Evolutionary conservation across 2,113 vertebrate genomes (phyloP), one percentile per base, ranked within the genome.

Genomic region (Oncorhynchus tshawytscha): DNA sequence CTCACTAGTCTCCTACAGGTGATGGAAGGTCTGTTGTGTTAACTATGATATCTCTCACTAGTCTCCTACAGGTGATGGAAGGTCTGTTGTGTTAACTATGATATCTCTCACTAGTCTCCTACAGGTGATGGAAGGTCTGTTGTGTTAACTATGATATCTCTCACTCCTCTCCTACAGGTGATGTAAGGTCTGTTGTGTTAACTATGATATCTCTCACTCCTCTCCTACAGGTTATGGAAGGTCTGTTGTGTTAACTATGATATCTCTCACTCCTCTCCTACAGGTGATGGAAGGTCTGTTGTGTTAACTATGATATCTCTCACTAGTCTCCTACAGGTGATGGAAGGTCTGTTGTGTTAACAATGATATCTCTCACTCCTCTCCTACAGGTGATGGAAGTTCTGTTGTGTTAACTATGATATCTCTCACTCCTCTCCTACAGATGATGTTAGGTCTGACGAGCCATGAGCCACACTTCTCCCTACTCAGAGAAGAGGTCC

Each of bases 401-500:
- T 45, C 2, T 59, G 64, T 54, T 45, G 13, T 67, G 15, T 57
- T 54, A 54, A 54, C 12, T 54, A 54, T 18, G 4, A 16, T 54
- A 11, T 67, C 18, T 22, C 39, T 70, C 24, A 12, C 39, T 45
- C 39, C 39, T 45, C 54, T 59, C 20, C 68, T 39, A 82, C 86
- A 99, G 98, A 99, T 99, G 76, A 99, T 99, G 94, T 94, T 99
- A 91, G 98, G 97, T 84, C 94, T 99, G 92, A 98, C 97, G 85
- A 99, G 96, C 93, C 98, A 99, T 13, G 97, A 99, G 90, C 94
- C 95, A 80, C 94, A 99, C 80, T 99, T 99, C 87, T 98, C 97
- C 66, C 95, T 99, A 83, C 93, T 99, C 90, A 95, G 98, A 94
- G 98, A 99, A 90, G 98, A 99, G 90, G 97, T 99, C 80, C 96